Percentiles rank a stretch among this genome's conserved stretches.
These are phyloP conservation scores for Astur gentilis DNA, from an alignment of 2,113 vertebrate genomes.

Conservation along the genomic window DNA sequence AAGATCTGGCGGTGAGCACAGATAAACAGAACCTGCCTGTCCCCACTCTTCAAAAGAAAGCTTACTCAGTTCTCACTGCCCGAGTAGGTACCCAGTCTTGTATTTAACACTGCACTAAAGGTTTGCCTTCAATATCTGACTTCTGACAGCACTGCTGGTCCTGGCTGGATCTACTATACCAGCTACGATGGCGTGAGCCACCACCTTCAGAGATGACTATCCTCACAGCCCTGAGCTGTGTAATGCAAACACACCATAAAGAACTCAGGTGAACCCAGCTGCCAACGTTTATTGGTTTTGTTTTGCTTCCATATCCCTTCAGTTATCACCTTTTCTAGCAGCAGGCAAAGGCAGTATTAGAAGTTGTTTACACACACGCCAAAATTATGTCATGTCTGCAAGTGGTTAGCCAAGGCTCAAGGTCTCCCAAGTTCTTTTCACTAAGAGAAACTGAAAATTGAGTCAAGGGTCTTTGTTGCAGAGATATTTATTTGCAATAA, in stretches of 20 bases:
- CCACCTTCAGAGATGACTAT: not conserved
- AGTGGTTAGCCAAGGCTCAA: not conserved
- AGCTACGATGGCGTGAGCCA: not conserved
- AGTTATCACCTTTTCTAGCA: not conserved
- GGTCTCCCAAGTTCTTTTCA: not conserved
- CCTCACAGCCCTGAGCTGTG: not conserved
- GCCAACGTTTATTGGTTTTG: not conserved
- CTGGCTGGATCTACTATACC: not conserved
- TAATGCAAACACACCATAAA: not conserved
- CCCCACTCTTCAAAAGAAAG: not conserved
- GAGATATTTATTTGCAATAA: not conserved
- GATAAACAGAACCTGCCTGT: not conserved
- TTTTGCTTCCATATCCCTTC: not conserved
- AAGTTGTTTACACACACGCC: not conserved
- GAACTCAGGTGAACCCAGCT: not conserved
- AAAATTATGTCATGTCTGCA: not conserved
- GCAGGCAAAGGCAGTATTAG: not conserved
- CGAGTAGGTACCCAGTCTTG: fast-evolving
- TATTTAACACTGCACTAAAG: not conserved
- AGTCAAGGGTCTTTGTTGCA: not conserved
- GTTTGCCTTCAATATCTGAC: not conserved
- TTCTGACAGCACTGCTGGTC: not conserved
- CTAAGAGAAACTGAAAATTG: not conserved
- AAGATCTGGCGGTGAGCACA: not conserved
- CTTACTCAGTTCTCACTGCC: not conserved